Percentiles rank a stretch among this genome's conserved stretches.
These are phyloP conservation scores for Staurois parvus DNA, from an alignment of 2,797 vertebrate genomes.

Conservation along the genomic window DNA sequence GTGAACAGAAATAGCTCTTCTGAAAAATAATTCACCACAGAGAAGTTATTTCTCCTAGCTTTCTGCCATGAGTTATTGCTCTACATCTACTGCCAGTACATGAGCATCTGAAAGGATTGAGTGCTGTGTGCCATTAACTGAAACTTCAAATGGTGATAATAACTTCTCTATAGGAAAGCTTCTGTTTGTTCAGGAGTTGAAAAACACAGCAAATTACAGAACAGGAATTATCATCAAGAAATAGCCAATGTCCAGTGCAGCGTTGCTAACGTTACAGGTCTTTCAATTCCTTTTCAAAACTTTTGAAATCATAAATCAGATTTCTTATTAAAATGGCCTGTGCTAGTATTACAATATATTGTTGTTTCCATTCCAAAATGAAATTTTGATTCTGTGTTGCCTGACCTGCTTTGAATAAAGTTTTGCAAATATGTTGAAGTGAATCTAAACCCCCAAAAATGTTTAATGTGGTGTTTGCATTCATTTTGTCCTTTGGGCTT, in stretches of 20 bases:
- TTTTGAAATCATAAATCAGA: conserved; percentile 1
- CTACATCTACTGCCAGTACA: conserved; percentile 42
- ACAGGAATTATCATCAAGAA: conserved; percentile 50
- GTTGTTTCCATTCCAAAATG: too few species aligned
- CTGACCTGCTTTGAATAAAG: too few species aligned
- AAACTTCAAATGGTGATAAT: conserved; percentile 60
- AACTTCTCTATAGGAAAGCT: conserved; percentile 57
- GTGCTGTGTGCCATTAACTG: conserved; percentile 58
- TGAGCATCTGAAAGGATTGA: conserved; percentile 59
- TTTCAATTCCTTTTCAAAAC: background rate
- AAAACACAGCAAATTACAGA: conserved; percentile 34
- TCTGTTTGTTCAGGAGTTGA: conserved; percentile 48
- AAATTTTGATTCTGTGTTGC: too few species aligned
- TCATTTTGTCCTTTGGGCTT: too few species aligned
- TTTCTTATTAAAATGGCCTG: too few species aligned
- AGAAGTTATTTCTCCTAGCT: conserved; percentile 47
- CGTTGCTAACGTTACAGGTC: background rate
- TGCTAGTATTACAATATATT: too few species aligned
- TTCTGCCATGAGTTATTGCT: conserved; percentile 54
- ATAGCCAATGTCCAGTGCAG: conserved; percentile 9
- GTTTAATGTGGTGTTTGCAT: too few species aligned
- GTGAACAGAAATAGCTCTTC: conserved; percentile 50
- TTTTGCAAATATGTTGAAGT: too few species aligned
- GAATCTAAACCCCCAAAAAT: too few species aligned
- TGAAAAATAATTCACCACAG: conserved; percentile 49